phyloP scores from a whole-genome alignment of 2,888 invertebrate species.

The Limnephilus marmoratus region DNA sequence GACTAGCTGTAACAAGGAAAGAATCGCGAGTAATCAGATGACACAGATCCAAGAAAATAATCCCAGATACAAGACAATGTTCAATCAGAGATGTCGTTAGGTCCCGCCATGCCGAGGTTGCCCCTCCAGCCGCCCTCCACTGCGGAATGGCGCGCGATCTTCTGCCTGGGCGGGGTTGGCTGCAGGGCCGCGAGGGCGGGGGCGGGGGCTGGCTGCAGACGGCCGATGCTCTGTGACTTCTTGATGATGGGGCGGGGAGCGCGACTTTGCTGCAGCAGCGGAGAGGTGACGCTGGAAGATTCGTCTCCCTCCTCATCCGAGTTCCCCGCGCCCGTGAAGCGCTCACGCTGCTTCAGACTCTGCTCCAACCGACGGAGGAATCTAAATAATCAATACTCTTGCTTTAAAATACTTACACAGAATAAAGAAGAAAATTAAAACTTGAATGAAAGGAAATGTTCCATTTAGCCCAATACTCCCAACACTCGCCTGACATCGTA shows the following conservation, averaged over 20 bases:
- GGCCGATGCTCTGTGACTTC: conserved; percentile 68
- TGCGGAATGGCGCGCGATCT: conserved; percentile 74
- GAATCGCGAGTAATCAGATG: no score
- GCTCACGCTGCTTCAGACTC: conserved; percentile 83
- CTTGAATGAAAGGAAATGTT: no score
- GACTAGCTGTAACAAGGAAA: no score
- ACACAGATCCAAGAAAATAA: not conserved
- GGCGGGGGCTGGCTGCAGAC: conserved; percentile 49
- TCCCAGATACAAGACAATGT: not conserved
- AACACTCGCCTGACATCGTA: no score
- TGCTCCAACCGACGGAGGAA: conserved; percentile 84
- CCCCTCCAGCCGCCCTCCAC: conserved; percentile 73
- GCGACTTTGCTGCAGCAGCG: conserved; percentile 75
- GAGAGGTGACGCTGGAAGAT: conserved; percentile 82
- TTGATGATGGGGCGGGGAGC: conserved; percentile 70
- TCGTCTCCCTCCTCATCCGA: conserved; percentile 80
- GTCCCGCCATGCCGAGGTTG: conserved; percentile 73
- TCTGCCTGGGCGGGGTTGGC: conserved; percentile 70
- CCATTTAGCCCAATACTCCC: no score
- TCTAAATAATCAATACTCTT: conserved; percentile 71
- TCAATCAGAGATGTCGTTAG: conserved; percentile 75
- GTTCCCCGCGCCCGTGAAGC: conserved; percentile 75
- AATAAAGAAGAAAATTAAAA: no score
- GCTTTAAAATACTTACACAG: not conserved
- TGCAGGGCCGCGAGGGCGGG: not conserved